Conservation (phyloP, 2,888 invertebrate genomes). For the Odontocerum albicorne region DNA sequence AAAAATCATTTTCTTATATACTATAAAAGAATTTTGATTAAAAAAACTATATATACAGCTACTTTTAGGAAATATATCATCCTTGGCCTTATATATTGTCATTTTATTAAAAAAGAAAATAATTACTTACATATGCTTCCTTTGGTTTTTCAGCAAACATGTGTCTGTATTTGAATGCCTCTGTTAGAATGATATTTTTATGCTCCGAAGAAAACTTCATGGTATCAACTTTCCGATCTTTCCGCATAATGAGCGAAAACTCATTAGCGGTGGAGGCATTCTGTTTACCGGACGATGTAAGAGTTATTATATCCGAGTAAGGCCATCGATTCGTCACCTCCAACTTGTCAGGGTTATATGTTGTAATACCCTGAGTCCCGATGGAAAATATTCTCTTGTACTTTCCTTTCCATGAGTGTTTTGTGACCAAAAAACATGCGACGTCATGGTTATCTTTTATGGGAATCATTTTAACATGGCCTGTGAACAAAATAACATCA, state of each 20-base stretch:
- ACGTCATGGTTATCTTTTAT: constrained; percentile 94
- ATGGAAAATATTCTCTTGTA: constrained; percentile 97
- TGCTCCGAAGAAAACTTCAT: constrained; percentile 98
- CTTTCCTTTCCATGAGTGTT: constrained; percentile 99
- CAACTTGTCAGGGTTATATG: constrained; percentile 90
- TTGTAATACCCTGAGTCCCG: constrained; percentile 93
- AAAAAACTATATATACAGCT: too few species aligned
- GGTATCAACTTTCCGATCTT: constrained; percentile 86
- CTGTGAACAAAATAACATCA: constrained; percentile 9
- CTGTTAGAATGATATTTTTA: constrained; percentile 87
- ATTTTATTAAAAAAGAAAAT: too few species aligned
- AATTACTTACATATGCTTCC: constrained; percentile 70
- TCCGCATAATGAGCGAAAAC: constrained; percentile 82
- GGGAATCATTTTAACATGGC: constrained; percentile 66
- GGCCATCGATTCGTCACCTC: constrained; percentile 95
- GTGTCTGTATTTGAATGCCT: constrained; percentile 81
- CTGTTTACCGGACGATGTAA: constrained; percentile 66
- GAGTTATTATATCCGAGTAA: constrained; percentile 76
- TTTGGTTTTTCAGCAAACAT: constrained; percentile 80
- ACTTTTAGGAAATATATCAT: too few species aligned
- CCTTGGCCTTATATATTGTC: too few species aligned
- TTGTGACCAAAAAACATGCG: constrained; percentile 95
- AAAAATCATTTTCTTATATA: too few species aligned
- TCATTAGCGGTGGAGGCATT: constrained; percentile 59
- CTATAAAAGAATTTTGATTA: too few species aligned